Conservation (phyloP, 2,888 invertebrate species). For the Choristoneura rosaceana region DNA sequence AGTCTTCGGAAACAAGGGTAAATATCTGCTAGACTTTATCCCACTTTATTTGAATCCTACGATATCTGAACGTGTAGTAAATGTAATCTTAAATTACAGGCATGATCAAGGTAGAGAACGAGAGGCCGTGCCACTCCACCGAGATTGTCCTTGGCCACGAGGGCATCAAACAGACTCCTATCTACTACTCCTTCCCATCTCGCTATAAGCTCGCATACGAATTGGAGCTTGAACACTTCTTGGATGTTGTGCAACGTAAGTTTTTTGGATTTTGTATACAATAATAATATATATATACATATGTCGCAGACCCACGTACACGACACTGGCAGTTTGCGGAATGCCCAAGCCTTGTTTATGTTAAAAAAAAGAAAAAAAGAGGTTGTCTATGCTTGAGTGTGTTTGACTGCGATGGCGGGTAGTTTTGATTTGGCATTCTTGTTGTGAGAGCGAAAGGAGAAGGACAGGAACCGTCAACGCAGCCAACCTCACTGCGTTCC, state of each 20-base stretch:
- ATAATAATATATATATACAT: too few relatives aligned
- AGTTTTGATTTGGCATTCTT: too few relatives aligned
- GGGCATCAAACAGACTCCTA: conserved; percentile 77
- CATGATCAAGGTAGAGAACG: conserved; percentile 83
- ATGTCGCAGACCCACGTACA: too few relatives aligned
- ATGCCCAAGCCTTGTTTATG: too few relatives aligned
- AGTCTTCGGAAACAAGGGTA: conserved; percentile 86
- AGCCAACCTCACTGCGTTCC: too few relatives aligned
- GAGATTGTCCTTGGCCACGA: conserved; percentile 69
- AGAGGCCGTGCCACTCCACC: conserved; percentile 78
- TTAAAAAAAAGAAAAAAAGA: too few relatives aligned
- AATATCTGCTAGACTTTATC: conserved; percentile 46
- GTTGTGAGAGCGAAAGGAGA: too few relatives aligned
- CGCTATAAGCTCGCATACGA: conserved; percentile 83
- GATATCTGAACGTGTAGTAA: neutral
- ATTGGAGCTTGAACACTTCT: conserved; percentile 86
- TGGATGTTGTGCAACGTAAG: conserved; percentile 83
- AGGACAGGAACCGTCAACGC: too few relatives aligned
- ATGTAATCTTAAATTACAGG: conserved; percentile 50
- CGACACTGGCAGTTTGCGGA: too few relatives aligned
- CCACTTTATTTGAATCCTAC: neutral
- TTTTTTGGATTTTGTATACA: neutral
- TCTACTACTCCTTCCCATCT: conserved; percentile 87
- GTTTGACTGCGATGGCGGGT: too few relatives aligned
- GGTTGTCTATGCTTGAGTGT: too few relatives aligned